Conservation (phyloP, 2,113 vertebrate species). For the Dasyornis broadbenti region DNA sequence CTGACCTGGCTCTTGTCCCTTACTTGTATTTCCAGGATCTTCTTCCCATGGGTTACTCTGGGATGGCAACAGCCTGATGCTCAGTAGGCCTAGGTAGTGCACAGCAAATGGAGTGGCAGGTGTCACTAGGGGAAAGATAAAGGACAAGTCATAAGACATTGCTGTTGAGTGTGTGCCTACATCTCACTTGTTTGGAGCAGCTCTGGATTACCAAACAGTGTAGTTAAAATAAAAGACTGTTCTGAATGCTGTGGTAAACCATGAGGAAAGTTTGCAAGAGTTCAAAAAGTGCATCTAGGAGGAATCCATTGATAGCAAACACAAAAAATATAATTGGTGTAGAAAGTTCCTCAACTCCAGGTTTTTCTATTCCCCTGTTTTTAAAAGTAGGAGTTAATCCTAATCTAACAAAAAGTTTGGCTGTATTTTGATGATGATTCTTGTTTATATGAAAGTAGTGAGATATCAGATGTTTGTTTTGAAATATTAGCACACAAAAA, state of each 20-base stretch:
- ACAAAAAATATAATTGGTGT: not conserved
- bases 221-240: not conserved
- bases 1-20: not conserved
- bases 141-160: fast-evolving
- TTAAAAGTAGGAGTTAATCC: not conserved
- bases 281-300: not conserved
- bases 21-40: not conserved
- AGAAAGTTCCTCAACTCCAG: not conserved
- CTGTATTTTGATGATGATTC: not conserved
- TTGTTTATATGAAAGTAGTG: not conserved
- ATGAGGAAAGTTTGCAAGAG: not conserved
- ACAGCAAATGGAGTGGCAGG: not conserved
- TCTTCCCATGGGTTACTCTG: not conserved
- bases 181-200: not conserved
- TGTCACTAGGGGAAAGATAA: not conserved
- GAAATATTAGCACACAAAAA: not conserved
- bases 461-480: not conserved
- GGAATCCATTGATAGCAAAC: not conserved
- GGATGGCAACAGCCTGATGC: not conserved
- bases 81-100: not conserved
- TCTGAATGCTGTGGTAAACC: not conserved
- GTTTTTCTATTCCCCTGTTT: not conserved
- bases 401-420: not conserved
- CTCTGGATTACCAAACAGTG: fast-evolving
- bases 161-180: not conserved